A percentile compares a stretch with the other conserved stretches of the same genome.
Conservation (phyloP, 2,113 vertebrate genomes). For the Tursiops truncatus region DNA sequence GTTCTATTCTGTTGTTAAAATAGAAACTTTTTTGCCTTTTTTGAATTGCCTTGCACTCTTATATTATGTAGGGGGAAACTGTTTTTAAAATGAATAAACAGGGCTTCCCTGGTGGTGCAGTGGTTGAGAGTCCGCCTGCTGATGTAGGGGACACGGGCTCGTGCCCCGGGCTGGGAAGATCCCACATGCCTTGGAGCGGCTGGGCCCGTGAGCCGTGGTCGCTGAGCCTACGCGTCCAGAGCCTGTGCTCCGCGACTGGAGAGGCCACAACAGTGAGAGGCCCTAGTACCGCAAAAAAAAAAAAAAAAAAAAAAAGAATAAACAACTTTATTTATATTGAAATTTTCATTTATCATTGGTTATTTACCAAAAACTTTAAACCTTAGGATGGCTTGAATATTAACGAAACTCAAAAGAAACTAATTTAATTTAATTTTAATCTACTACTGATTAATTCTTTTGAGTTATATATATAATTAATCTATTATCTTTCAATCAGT, state of each 20-base stretch:
- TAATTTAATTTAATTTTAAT: neutral
- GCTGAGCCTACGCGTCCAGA: no score
- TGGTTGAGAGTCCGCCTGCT: no score
- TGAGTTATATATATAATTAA: neutral
- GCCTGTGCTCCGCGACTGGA: no score
- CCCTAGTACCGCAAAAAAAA: no score
- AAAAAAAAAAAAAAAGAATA: neutral
- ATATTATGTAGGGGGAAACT: neutral
- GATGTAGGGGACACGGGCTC: no score
- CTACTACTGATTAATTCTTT: slow-evolving; percentile 24
- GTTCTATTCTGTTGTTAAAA: neutral
- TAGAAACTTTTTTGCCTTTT: neutral
- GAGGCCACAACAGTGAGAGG: no score
- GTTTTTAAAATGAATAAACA: slow-evolving; percentile 16
- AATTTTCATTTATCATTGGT: neutral
- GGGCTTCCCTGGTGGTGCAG: no score
- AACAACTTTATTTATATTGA: slow-evolving; percentile 7
- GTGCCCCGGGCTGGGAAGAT: no score
- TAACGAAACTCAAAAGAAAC: slow-evolving; percentile 1
- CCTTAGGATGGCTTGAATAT: neutral
- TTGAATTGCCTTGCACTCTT: neutral
- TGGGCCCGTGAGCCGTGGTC: no score
- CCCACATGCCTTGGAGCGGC: no score
- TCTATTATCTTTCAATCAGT: neutral
- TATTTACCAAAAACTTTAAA: neutral